Evolutionary conservation across 2,797 vertebrate species (phyloP), one percentile per base, ranked within the genome.

Genomic region (Anabas testudineus): DNA sequence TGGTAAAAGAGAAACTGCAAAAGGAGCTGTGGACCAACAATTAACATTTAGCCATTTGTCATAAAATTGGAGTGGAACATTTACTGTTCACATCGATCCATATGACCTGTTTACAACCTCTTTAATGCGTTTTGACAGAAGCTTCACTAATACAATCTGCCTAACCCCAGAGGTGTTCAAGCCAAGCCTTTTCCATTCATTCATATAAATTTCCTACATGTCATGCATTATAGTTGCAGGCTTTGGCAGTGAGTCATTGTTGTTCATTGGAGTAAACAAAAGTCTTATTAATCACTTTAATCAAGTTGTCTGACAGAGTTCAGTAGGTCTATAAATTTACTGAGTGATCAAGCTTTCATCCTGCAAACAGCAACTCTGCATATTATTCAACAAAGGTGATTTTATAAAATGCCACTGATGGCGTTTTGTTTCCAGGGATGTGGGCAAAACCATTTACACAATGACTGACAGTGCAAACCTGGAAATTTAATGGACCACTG

Each of bases 221-320:
- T 26, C 45, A 10, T 30, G 28, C 22, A 19, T 59, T 53, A 24
- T n/a, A 52, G 39, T 49, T 67, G 28, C 39, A 55, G 21, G 22
- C 21, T 22, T 58, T 47, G 48, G 15, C 65, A 61, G 42, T 55
- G 59, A 78, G 24, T 78, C 54, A 70, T 57, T 63, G 45, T 30
- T 76, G 37, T 71, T 76, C 10, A 67, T 78, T 56, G 64, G 28
- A 26, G 16, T 42, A 59, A 76, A 74, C 42, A 73, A 80, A 70
- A 62, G 37, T 16, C 32, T 45, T 58, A 73, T 87, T 80, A 81
- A 85, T 85, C 67, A 80, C 36, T 21, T 75, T 85, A 75, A 79
- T 79, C 58, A 85, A 72, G 55, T 76, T 59, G 58, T 73, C 68
- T 63, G 62, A 78, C 47, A 75, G 61, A 78, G 70, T 65, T 77